phyloP scores from a whole-genome alignment of 2,888 invertebrate genomes.

The Synergus itoensis region DNA sequence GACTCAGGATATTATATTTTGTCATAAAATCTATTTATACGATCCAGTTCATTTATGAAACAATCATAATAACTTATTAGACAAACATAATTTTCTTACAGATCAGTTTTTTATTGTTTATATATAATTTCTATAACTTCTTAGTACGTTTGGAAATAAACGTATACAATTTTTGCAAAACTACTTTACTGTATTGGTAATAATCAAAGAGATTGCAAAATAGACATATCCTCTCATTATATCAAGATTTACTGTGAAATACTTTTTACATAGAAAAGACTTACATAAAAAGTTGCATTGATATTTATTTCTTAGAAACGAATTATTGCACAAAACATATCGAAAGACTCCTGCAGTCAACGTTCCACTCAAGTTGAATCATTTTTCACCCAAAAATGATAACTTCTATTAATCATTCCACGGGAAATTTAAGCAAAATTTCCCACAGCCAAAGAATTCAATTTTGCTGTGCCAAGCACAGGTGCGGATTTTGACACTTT shows the following conservation, averaged over 20 bases:
- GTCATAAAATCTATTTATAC: constrained; percentile 3
- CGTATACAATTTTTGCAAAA: neutral
- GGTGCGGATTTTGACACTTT: constrained; percentile 9
- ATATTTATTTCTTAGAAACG: constrained; percentile 13
- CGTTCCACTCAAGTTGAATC: constrained; percentile 1
- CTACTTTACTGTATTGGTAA: neutral
- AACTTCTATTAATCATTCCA: neutral
- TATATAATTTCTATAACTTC: no score
- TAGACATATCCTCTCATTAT: neutral
- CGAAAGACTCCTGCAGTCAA: neutral
- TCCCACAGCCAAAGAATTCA: neutral
- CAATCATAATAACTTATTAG: neutral
- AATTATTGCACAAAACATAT: neutral
- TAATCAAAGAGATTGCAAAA: neutral
- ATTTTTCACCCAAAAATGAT: neutral
- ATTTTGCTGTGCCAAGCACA: neutral
- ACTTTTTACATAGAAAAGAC: neutral
- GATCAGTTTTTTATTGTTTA: neutral
- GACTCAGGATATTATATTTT: constrained; percentile 1
- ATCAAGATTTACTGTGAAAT: neutral
- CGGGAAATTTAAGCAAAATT: neutral
- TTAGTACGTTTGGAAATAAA: neutral
- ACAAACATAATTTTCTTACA: neutral
- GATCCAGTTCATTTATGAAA: neutral
- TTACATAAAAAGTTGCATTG: constrained; percentile 6